Evolutionary conservation across 2,888 invertebrate species (phyloP).

Genomic region (Drosophila fungiperda): DNA sequence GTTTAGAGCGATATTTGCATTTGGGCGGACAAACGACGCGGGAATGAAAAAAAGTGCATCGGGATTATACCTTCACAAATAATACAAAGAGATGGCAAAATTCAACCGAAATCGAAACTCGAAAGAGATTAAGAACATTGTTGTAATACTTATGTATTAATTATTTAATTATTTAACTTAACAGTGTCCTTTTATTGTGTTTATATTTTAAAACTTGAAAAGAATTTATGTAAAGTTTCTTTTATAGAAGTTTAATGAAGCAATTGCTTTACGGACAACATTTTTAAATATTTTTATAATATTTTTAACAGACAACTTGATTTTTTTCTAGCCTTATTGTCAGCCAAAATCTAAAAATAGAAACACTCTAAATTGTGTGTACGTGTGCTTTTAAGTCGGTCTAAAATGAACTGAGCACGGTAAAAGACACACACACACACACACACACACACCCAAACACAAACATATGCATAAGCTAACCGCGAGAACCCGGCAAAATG

Average conservation of each 20-base stretch:
- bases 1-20: constrained; percentile 75
- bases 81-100: background rate
- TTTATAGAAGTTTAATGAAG: background rate
- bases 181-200: background rate
- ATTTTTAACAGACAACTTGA: background rate
- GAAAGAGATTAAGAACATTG: background rate
- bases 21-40: constrained; percentile 64
- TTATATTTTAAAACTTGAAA: background rate
- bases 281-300: background rate
- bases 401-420: constrained; percentile 15
- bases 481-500: constrained; percentile 42
- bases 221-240: background rate
- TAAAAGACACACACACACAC: constrained; percentile 3
- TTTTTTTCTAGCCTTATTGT: background rate
- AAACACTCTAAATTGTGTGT: background rate
- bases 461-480: constrained; percentile 11
- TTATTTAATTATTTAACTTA: background rate
- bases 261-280: background rate
- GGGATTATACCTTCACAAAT: constrained; percentile 43
- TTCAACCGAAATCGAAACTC: background rate
- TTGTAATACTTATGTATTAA: background rate
- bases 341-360: background rate
- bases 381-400: constrained; percentile 17
- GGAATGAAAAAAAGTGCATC: constrained; percentile 53
- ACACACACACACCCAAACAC: background rate